These are phyloP conservation scores for Muntiacus muntjak DNA, from an alignment of 2,113 vertebrate species.

Conservation along the genomic window DNA sequence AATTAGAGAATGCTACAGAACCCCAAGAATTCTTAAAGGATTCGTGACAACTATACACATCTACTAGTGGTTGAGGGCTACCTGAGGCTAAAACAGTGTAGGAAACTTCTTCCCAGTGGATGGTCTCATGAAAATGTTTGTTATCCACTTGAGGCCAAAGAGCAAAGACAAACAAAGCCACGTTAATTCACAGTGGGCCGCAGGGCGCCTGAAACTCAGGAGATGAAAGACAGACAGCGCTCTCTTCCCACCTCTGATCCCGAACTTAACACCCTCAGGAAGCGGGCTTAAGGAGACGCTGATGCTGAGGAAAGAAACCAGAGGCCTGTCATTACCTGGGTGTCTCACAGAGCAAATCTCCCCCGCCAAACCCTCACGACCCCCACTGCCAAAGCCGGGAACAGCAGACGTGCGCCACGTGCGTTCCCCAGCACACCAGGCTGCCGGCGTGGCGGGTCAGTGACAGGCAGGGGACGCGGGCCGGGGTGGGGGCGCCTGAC, in stretches of 20 bases:
- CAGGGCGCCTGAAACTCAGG: not conserved
- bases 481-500: rapidly evolving
- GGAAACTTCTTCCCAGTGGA: not conserved
- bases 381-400: rapidly evolving
- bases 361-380: not conserved
- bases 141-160: not conserved
- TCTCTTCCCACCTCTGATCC: not conserved
- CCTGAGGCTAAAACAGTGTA: not conserved
- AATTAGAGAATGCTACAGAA: not conserved
- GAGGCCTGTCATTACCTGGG: constrained; percentile 38
- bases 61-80: not conserved
- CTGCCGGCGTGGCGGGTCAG: rapidly evolving
- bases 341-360: not conserved
- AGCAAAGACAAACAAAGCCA: not conserved
- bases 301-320: not conserved
- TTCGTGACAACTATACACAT: rapidly evolving
- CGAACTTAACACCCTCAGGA: constrained; percentile 39
- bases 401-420: rapidly evolving
- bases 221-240: not conserved
- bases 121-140: not conserved
- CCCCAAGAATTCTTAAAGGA: not conserved
- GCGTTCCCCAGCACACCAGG: rapidly evolving
- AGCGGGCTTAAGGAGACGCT: constrained; percentile 21
- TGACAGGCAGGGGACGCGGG: rapidly evolving
- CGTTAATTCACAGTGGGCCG: not conserved